Base-by-base conservation (phyloP, 2,113 vertebrate genomes). In the Syngnathus scovelli region DNA sequence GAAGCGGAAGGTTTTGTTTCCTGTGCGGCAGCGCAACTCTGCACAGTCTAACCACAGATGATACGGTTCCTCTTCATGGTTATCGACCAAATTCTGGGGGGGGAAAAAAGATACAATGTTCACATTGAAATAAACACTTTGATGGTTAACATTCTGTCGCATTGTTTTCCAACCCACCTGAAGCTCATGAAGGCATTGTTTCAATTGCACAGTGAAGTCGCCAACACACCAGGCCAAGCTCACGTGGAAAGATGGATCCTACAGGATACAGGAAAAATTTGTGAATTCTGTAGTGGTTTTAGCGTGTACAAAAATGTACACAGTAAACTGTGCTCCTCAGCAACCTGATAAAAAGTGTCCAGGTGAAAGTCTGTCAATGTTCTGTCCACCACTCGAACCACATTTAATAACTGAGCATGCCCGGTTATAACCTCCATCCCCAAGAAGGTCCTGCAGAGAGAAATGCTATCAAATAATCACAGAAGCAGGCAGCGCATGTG, bases 161-260 rank as follows among this genome's bases (percentile, higher is more conserved):
- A 39, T 1, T 15, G 61, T 23, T 18, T 18, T 23, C 46, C 46
- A 4, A 0, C 4, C 33, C 75, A 98, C 96, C 96, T 99, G 96
- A 49, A 99, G 84, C 60, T 93, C 90, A 70, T 0, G 82, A 59
- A 94, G 78, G 66, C 91, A 93, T 15, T 71, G 78, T 1, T 88
- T 88, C 51, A 99, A 80, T 64, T 79, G 80, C 49, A 59, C 85
- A 0, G 80, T 82, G 6, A 78, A 39, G 39, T 98, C 93, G 6
- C 96, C 97, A 0, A 94, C 90, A 13, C 95, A 95, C 97, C 96
- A 99, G 72, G 94, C 95, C 85, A 99, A 86, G 85, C 95, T 98
- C 75, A 99, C 75, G 0, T 99, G 96, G 87, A 98, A 98, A 0
- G 96, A 98, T 0, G 97, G 96, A 64, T 95, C 87, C 97, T 99